A percentile compares a stretch with the other conserved stretches of the same genome.
Conservation (phyloP, 2,888 invertebrate genomes). For the Ecliptopera silaceata region DNA sequence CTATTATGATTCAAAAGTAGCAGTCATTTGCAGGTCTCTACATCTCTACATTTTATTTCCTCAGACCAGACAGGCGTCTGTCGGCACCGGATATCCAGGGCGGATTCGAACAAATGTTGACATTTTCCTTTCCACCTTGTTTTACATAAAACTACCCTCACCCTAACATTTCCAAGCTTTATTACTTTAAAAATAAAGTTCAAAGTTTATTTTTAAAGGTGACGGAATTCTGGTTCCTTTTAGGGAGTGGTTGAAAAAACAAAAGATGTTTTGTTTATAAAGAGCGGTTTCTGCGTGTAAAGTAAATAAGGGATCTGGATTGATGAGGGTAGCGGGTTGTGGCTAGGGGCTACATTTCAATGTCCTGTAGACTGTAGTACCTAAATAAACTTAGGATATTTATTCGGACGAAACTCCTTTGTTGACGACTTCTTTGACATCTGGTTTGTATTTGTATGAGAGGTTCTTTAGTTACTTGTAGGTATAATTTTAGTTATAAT, state of each 20-base stretch:
- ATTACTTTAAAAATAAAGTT: conserved; percentile 11
- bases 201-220: not conserved
- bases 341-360: conserved; percentile 9
- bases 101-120: conserved; percentile 63
- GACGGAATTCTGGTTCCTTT: conserved; percentile 22
- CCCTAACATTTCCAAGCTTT: conserved; percentile 20
- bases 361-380: no score
- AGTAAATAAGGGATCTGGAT: conserved; percentile 30
- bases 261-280: conserved; percentile 43
- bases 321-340: conserved; percentile 25
- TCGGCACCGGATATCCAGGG: conserved; percentile 65
- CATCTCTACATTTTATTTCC: conserved; percentile 33
- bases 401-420: not conserved
- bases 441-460: no score
- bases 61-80: conserved; percentile 46
- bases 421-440: no score
- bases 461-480: no score
- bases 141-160: conserved; percentile 36
- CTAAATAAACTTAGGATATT: not conserved
- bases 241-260: conserved; percentile 55
- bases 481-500: no score
- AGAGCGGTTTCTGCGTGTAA: conserved; percentile 29
- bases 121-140: conserved; percentile 60
- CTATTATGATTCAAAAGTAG: no score
- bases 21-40: no score